Base-by-base conservation (phyloP, 2,113 vertebrate species). In the Alethe diademata region DNA sequence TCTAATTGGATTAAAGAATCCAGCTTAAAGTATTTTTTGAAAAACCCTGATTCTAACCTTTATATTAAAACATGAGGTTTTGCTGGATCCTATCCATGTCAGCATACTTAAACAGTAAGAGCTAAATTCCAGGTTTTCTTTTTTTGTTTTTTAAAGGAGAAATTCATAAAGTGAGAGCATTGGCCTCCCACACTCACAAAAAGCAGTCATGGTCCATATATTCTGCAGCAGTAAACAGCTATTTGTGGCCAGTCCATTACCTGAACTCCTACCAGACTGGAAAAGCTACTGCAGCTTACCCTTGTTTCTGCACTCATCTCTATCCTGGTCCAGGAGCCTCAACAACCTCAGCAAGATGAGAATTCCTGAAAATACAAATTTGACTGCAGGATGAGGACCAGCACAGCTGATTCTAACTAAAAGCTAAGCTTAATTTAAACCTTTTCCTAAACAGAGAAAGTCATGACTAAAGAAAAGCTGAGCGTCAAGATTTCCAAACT, bases 1-100 rank as follows among this genome's bases (percentile, higher is more conserved):
- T 84, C 69, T 53, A 91, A 92, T 56, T 56, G 79, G 54, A 65
- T 88, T 83, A 89, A 87, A 95, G 94, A 85, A 93, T 64, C 33
- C 36, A 38, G 53, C 73, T 57, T 72, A 50, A 83, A 96, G 58
- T 76, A 56, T 66, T 65, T 93, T 65, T 33, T 61, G 11, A 74
- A 89, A 88, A 88, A 69, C 13, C 45, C 51, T 90, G 60, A 90
- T 95, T 93, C 92, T 95, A 80, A 91, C 64, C 74, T 94, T 86
- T 78, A 42, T 40, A 87, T 51, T 80, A 74, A 86, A 93, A 95
- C 57, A 81, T 6, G 31, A 25, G 69, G 74, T 76, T 95, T 65
- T 0, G 0, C 62, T 62, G 85, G 91, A 82, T 88, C 71, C 66
- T 73, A 95, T 81, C 83, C 73, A 86, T 74, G 93, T 92, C 94